Evolutionary conservation across 1,140 invertebrate species (phyloP).

Genomic region (Leptinotarsa defecta): DNA sequence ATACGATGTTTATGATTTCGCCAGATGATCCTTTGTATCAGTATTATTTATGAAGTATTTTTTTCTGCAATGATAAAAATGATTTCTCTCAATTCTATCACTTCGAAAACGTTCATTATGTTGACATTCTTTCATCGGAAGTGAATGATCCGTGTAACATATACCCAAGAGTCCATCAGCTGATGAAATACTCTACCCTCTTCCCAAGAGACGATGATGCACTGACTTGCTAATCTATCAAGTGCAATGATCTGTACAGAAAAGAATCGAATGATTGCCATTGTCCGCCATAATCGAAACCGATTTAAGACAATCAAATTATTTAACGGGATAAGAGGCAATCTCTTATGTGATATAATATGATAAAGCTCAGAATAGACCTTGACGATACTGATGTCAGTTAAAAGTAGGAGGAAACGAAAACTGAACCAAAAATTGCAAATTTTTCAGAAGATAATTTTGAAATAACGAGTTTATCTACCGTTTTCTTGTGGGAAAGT

Average conservation of each 20-base stretch:
- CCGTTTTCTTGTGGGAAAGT: too few relatives aligned
- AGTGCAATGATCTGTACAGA: conserved; percentile 34
- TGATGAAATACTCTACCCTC: conserved; percentile 36
- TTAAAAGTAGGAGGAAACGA: too few relatives aligned
- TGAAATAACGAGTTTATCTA: too few relatives aligned
- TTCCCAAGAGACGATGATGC: conserved; percentile 23
- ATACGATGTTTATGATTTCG: too few relatives aligned
- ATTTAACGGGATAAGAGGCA: not conserved
- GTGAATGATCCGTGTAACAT: conserved; percentile 19
- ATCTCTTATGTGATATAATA: too few relatives aligned
- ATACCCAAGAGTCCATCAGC: conserved; percentile 39
- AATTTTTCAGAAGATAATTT: too few relatives aligned
- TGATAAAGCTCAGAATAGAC: too few relatives aligned
- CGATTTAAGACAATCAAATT: not conserved
- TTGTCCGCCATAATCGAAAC: not conserved
- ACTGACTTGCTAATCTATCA: conserved; percentile 39
- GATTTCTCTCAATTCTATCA: not conserved
- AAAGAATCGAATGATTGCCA: not conserved
- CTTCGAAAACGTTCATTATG: not conserved
- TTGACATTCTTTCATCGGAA: not conserved
- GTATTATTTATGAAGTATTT: too few relatives aligned
- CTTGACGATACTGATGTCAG: too few relatives aligned
- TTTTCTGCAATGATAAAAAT: too few relatives aligned
- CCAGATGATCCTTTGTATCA: too few relatives aligned
- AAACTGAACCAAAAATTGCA: too few relatives aligned